phyloP scores from a whole-genome alignment of 1,140 invertebrate species.

The Philopotamus ludificatus region DNA sequence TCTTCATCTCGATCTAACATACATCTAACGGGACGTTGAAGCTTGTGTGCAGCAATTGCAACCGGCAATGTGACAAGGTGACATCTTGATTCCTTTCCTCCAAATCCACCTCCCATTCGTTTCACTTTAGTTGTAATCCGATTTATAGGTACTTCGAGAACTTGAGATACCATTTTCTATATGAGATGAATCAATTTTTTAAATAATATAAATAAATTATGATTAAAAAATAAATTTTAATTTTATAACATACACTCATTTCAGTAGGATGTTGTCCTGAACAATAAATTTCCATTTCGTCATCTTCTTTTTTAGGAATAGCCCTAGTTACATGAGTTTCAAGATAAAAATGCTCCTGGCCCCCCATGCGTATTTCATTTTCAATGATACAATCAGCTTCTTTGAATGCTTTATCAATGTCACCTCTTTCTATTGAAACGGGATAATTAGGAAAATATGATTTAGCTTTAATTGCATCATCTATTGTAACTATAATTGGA shows the following conservation, averaged over 20 bases:
- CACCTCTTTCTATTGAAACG: constrained; percentile 62
- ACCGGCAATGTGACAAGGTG: constrained; percentile 64
- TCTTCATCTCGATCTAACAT: constrained; percentile 94
- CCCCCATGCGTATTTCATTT: constrained; percentile 78
- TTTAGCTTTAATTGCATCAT: constrained; percentile 76
- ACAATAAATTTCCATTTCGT: constrained; percentile 85
- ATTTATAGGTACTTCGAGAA: constrained; percentile 75
- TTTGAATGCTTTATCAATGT: constrained; percentile 65
- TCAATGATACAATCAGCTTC: constrained; percentile 65
- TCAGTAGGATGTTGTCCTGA: constrained; percentile 87
- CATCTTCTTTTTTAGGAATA: constrained; percentile 70
- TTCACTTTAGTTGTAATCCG: constrained; percentile 77
- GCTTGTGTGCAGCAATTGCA: constrained; percentile 69
- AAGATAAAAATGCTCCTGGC: constrained; percentile 97
- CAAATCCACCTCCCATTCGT: constrained; percentile 92
- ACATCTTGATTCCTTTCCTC: constrained; percentile 87
- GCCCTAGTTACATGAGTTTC: constrained; percentile 76
- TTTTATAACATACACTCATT: constrained; percentile 52
- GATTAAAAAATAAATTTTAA: constrained; percentile 2
- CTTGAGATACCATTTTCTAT: constrained; percentile 70
- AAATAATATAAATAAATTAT: constrained; percentile 2
- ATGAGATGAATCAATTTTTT: constrained; percentile 18
- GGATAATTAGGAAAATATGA: constrained; percentile 65
- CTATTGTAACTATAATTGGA: constrained; percentile 82
- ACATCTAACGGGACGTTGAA: constrained; percentile 76